Evolutionary conservation across 2,888 invertebrate genomes (phyloP).

Genomic region (Cephus pulcher): DNA sequence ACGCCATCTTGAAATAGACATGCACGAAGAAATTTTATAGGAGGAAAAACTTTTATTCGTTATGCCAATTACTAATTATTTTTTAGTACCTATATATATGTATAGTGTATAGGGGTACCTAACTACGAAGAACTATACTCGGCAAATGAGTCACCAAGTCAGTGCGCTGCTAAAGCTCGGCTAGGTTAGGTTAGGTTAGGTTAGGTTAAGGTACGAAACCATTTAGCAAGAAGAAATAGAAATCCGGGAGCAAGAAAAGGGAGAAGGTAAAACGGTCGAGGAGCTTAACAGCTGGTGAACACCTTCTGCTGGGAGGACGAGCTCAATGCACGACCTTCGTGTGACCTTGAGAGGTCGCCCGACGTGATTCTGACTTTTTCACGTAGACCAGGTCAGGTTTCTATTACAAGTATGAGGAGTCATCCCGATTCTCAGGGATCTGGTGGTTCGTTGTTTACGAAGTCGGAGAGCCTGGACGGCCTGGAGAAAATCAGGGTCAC

Average conservation of each 20-base stretch:
- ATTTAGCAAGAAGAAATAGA: slow-evolving; percentile 27
- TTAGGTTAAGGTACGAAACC: slow-evolving; percentile 24
- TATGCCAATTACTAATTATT: neutral
- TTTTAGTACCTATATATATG: neutral
- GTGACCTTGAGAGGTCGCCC: slow-evolving; percentile 65
- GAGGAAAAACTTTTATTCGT: neutral
- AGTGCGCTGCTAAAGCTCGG: neutral
- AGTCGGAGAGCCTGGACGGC: neutral
- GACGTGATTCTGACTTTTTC: slow-evolving; percentile 58
- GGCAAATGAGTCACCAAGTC: slow-evolving; percentile 60
- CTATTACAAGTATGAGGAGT: neutral
- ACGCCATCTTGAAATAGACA: neutral
- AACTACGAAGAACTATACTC: slow-evolving; percentile 34
- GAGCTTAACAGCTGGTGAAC: slow-evolving; percentile 15
- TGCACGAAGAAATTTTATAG: neutral
- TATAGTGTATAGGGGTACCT: neutral
- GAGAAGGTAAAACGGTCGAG: neutral
- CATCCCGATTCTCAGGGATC: neutral
- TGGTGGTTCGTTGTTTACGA: neutral
- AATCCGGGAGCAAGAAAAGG: neutral
- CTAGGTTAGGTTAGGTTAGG: slow-evolving; percentile 31
- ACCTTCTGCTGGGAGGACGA: slow-evolving; percentile 48
- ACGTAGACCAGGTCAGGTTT: neutral
- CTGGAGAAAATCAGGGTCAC: neutral
- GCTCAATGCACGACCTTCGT: slow-evolving; percentile 65